Percentiles rank a stretch among this genome's conserved stretches.
These are phyloP conservation scores for Enteromius argenteus DNA, from an alignment of 2,797 vertebrate species.

Conservation along the genomic window DNA sequence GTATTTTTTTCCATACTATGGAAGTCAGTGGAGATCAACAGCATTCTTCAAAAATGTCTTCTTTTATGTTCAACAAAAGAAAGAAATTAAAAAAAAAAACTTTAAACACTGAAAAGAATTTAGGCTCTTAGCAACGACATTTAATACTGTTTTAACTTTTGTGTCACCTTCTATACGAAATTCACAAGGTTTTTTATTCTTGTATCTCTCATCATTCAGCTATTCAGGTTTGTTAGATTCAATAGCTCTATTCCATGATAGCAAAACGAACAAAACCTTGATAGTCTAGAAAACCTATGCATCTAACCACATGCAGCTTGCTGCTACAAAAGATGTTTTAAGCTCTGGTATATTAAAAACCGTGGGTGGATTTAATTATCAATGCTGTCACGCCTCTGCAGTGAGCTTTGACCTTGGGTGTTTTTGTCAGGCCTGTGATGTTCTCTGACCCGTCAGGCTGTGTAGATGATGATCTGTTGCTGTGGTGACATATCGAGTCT, in stretches of 20 bases:
- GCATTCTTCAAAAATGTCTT: neutral
- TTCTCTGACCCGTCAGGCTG: constrained; percentile 26
- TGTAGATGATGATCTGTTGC: constrained; percentile 29
- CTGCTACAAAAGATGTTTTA: constrained; percentile 15
- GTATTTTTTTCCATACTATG: neutral
- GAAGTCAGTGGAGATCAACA: neutral
- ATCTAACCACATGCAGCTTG: neutral
- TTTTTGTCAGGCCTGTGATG: constrained; percentile 28
- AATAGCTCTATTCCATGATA: neutral
- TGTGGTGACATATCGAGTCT: constrained; percentile 42
- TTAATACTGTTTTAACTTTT: neutral
- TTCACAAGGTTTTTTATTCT: constrained; percentile 21
- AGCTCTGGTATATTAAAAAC: constrained; percentile 22
- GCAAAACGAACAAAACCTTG: constrained; percentile 1
- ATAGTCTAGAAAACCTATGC: neutral
- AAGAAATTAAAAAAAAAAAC: neutral
- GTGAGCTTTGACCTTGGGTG: constrained; percentile 52
- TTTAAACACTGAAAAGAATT: neutral
- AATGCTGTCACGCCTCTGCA: constrained; percentile 37
- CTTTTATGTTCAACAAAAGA: neutral
- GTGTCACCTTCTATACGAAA: neutral
- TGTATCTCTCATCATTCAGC: neutral
- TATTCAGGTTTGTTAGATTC: neutral
- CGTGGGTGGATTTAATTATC: constrained; percentile 46
- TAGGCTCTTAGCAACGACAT: neutral